Conservation (phyloP, 2,113 vertebrate species). For the Tiliqua scincoides region DNA sequence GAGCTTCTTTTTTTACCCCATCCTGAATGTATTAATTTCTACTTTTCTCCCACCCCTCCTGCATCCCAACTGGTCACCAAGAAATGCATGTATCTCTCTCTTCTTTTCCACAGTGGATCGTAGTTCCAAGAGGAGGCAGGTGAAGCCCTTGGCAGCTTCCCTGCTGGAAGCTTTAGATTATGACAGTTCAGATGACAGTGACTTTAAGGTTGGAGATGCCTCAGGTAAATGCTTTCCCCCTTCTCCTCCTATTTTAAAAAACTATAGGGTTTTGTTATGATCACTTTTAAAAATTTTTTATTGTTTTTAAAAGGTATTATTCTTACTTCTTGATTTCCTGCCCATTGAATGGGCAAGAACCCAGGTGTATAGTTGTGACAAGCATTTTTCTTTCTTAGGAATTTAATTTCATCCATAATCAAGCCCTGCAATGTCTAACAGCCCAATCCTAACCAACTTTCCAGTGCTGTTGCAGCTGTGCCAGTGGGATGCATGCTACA, state of each 20-base stretch:
- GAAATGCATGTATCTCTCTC: neutral
- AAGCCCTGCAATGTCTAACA: neutral
- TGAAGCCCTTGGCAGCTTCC: slow-evolving; percentile 97
- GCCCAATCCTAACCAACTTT: too few relatives aligned
- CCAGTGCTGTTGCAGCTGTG: too few relatives aligned
- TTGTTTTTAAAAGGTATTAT: neutral
- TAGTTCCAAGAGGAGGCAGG: slow-evolving; percentile 94
- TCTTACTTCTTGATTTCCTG: neutral
- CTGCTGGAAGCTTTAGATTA: slow-evolving; percentile 97
- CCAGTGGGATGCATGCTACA: too few relatives aligned
- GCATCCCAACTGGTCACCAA: neutral
- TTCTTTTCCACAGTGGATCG: slow-evolving; percentile 88
- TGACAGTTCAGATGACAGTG: slow-evolving; percentile 99
- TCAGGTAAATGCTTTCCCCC: slow-evolving; percentile 84
- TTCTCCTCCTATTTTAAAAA: slow-evolving; percentile 14
- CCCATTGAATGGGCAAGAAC: neutral
- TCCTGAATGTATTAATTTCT: neutral
- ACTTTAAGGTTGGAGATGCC: slow-evolving; percentile 98
- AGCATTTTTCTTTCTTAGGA: neutral
- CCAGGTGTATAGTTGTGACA: neutral
- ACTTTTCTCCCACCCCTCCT: too few relatives aligned
- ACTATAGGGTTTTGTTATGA: neutral
- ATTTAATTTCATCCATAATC: neutral
- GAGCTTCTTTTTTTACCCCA: neutral
- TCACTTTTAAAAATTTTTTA: neutral